Percentiles rank a stretch among this genome's conserved stretches.
phyloP scores from a whole-genome alignment of 2,113 vertebrate species.

The Salvator merianae region DNA sequence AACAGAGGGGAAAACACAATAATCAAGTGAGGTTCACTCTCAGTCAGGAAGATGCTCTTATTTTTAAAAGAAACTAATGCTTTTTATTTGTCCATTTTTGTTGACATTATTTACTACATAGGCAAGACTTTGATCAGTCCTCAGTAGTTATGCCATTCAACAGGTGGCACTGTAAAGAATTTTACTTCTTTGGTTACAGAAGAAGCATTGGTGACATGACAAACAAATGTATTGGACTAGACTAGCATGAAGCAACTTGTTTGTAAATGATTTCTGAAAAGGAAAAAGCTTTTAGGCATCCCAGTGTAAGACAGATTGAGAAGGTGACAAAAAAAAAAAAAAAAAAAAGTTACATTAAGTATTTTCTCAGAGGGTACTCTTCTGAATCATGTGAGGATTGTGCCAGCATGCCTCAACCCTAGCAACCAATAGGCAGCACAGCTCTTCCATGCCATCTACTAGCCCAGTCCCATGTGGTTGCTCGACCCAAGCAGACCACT shows the following conservation, averaged over 20 bases:
- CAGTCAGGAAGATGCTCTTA: neutral
- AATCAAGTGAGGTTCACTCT: neutral
- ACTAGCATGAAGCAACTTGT: neutral
- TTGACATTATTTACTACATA: neutral
- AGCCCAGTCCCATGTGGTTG: too few relatives aligned
- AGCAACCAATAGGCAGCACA: too few relatives aligned
- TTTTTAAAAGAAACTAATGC: neutral
- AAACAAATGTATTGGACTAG: neutral
- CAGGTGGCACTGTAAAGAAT: neutral
- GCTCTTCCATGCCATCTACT: neutral
- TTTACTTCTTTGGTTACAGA: neutral
- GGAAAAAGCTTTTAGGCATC: neutral
- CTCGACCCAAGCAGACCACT: too few relatives aligned
- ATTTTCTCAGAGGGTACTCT: neutral
- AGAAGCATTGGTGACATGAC: neutral
- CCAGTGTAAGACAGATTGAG: neutral
- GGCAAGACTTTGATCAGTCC: neutral
- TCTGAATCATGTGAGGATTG: too few relatives aligned
- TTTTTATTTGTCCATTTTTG: neutral
- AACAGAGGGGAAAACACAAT: neutral
- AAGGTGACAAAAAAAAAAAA: neutral
- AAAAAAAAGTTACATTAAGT: neutral
- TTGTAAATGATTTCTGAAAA: neutral
- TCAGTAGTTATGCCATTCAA: neutral
- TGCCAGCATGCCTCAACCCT: too few relatives aligned